A percentile compares a stretch with the other conserved stretches of the same genome.
These are phyloP conservation scores for Hypomesus transpacificus DNA, from an alignment of 2,113 vertebrate genomes.

Conservation along the genomic window DNA sequence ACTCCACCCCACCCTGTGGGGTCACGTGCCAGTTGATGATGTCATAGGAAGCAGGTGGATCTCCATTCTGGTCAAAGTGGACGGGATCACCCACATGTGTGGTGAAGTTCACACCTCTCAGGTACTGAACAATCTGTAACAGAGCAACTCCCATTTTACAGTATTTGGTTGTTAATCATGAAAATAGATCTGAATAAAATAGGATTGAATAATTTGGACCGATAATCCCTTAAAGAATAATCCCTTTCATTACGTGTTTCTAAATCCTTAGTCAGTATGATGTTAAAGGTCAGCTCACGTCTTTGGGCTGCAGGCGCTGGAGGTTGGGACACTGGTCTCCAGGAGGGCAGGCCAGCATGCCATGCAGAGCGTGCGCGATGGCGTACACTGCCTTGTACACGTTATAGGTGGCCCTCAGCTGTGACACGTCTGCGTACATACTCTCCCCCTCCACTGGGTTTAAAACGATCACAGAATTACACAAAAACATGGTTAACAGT, in stretches of 20 bases:
- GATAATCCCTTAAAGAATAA: too few species aligned
- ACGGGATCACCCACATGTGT: constrained; percentile 50
- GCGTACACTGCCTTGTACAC: constrained; percentile 59
- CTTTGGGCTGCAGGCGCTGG: constrained; percentile 39
- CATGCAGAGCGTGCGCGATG: constrained; percentile 40
- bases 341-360: constrained; percentile 45
- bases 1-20: constrained; percentile 35
- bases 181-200: neutral
- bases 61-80: constrained; percentile 58
- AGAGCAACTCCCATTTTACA: neutral
- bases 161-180: neutral
- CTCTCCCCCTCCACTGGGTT: neutral
- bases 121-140: constrained; percentile 52
- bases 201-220: too few species aligned
- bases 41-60: constrained; percentile 58
- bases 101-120: constrained; percentile 54
- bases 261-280: neutral
- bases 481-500: too few species aligned
- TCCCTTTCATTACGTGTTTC: too few species aligned
- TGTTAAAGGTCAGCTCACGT: constrained; percentile 29
- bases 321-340: constrained; percentile 44
- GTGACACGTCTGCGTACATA: constrained; percentile 32
- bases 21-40: constrained; percentile 61
- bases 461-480: too few species aligned
- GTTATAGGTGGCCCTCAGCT: constrained; percentile 40